phyloP scores from a whole-genome alignment of 2,797 vertebrate genomes.

The Sylvia borin region DNA sequence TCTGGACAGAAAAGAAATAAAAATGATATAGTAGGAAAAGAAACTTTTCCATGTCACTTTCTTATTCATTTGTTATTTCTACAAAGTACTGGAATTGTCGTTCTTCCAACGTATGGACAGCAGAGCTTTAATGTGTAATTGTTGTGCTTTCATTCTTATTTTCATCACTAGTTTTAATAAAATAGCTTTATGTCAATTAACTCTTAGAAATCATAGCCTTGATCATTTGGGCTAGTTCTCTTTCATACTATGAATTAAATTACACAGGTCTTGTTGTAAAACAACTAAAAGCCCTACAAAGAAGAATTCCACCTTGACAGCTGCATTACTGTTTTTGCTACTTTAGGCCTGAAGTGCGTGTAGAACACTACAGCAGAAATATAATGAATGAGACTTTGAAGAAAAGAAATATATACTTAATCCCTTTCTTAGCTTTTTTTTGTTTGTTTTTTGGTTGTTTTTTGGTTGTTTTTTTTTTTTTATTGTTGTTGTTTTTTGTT shows the following conservation, averaged over 20 bases:
- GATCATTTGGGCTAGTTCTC: background rate
- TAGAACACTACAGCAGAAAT: background rate
- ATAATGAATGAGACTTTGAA: background rate
- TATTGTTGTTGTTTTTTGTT: too few relatives aligned
- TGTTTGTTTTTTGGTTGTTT: too few relatives aligned
- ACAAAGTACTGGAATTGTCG: background rate
- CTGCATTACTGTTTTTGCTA: background rate
- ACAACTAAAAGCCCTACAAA: background rate
- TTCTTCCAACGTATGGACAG: background rate
- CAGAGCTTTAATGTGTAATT: background rate
- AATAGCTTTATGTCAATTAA: background rate
- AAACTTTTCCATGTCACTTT: background rate
- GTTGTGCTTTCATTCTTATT: background rate
- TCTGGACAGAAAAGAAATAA: background rate
- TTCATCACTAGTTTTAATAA: background rate
- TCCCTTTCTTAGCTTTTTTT: background rate
- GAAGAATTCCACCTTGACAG: background rate
- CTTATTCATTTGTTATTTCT: background rate
- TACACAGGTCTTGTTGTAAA: background rate
- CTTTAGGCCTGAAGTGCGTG: background rate
- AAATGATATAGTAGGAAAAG: background rate
- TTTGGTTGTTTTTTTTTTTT: too few relatives aligned
- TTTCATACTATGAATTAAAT: background rate
- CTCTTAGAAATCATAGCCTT: background rate
- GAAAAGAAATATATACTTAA: background rate